Evolutionary conservation across 2,113 vertebrate species (phyloP).

Genomic region (Esox niger): DNA sequence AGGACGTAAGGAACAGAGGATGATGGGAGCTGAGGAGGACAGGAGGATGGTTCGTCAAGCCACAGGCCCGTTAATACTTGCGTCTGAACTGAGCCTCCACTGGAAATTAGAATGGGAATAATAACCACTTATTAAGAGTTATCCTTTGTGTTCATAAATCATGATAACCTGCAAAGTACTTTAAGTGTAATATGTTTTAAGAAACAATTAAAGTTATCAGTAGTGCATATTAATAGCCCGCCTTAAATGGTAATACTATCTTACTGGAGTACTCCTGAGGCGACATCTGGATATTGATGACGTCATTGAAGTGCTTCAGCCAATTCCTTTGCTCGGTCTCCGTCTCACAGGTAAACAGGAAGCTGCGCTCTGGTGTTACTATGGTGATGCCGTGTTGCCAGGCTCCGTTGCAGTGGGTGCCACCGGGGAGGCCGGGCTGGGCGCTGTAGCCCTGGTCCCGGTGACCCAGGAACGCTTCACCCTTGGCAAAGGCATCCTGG

Average conservation of each 20-base stretch:
- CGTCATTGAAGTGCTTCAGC: constrained; percentile 73
- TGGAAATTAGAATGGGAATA: constrained; percentile 53
- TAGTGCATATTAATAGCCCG: neutral
- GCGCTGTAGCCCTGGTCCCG: constrained; percentile 75
- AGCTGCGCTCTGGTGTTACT: constrained; percentile 81
- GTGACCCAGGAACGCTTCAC: constrained; percentile 86
- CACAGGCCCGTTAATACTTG: constrained; percentile 52
- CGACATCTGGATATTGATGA: constrained; percentile 80
- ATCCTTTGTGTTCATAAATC: neutral
- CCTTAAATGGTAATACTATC: constrained; percentile 1
- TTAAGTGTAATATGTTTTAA: too few relatives aligned
- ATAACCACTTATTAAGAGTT: too few relatives aligned
- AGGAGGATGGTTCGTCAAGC: neutral
- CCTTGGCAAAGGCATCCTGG: constrained; percentile 89
- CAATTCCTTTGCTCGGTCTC: constrained; percentile 83
- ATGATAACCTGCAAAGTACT: too few relatives aligned
- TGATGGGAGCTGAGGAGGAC: neutral
- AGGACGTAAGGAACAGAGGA: neutral
- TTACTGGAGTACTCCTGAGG: constrained; percentile 87
- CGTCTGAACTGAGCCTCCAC: constrained; percentile 76
- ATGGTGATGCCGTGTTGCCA: constrained; percentile 86
- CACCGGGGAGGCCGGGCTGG: constrained; percentile 66
- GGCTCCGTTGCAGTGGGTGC: constrained; percentile 72
- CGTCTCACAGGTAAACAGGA: constrained; percentile 84
- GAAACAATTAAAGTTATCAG: too few relatives aligned